These are phyloP conservation scores for mouse (Mus musculus) DNA, from an alignment of 2,113 vertebrate species.

Conservation along the genomic window DNA sequence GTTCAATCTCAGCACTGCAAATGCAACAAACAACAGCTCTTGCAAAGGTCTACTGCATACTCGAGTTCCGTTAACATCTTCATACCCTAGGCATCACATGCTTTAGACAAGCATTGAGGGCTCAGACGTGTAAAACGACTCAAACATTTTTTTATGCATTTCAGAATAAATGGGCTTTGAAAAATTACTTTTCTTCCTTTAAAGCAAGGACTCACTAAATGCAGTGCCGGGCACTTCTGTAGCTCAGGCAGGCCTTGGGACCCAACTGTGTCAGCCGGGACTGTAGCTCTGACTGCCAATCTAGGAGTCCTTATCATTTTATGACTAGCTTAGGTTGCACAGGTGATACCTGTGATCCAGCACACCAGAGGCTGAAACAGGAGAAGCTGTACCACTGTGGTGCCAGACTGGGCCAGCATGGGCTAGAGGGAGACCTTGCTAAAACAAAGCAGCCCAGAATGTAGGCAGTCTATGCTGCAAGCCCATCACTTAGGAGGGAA, in stretches of 20 bases:
- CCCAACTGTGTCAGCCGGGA: background rate
- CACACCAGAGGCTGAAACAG: background rate
- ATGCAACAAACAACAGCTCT: background rate
- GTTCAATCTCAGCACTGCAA: background rate
- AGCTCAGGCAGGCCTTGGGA: background rate
- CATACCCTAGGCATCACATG: no score
- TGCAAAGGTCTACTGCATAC: background rate
- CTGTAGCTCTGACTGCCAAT: background rate
- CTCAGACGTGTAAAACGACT: background rate
- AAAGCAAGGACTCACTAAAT: background rate
- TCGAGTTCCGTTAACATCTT: background rate
- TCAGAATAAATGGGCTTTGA: background rate
- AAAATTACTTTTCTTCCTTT: background rate
- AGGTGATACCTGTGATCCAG: background rate
- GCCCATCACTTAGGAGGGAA: background rate
- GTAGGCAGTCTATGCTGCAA: background rate
- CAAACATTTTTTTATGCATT: background rate
- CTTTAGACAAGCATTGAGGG: background rate
- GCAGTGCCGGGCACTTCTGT: background rate
- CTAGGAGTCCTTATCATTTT: background rate
- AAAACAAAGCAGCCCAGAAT: background rate
- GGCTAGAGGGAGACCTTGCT: background rate
- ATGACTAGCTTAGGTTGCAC: background rate
- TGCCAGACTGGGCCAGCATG: background rate
- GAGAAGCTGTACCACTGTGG: background rate